Conservation (phyloP, 2,797 vertebrate species). For the Tinamus major region DNA sequence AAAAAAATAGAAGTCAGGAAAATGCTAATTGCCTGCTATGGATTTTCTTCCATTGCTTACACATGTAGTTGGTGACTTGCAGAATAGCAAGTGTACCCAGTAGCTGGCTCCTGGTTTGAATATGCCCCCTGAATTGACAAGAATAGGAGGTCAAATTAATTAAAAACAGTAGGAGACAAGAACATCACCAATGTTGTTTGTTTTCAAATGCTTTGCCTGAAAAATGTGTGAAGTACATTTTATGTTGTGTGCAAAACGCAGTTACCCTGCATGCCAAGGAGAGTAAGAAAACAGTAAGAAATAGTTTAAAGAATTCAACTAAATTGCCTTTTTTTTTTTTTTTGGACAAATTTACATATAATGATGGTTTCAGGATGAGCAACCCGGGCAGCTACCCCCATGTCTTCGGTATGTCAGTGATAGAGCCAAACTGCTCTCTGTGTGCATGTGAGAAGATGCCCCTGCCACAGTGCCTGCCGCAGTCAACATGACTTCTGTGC, state of each 20-base stretch:
- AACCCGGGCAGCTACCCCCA: not conserved
- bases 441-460: rapidly evolving
- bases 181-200: conserved; percentile 10
- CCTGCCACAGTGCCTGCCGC: rapidly evolving
- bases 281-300: not conserved
- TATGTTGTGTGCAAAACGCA: not conserved
- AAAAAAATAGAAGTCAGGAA: not conserved
- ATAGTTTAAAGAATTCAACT: not conserved
- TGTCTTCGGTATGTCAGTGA: rapidly evolving
- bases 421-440: rapidly evolving
- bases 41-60: conserved; percentile 53
- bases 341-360: not conserved
- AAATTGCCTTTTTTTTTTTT: not conserved
- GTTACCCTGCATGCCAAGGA: not conserved
- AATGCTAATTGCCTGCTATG: conserved; percentile 54
- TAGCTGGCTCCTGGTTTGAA: conserved; percentile 39
- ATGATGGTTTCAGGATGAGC: not conserved
- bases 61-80: conserved; percentile 28
- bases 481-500: rapidly evolving
- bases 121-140: conserved; percentile 37
- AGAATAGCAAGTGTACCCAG: conserved; percentile 30
- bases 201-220: not conserved
- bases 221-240: not conserved
- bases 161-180: conserved; percentile 48
- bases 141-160: conserved; percentile 63